Evolutionary conservation across 1,140 invertebrate species (phyloP).

Genomic region (Temnothorax longispinosus): DNA sequence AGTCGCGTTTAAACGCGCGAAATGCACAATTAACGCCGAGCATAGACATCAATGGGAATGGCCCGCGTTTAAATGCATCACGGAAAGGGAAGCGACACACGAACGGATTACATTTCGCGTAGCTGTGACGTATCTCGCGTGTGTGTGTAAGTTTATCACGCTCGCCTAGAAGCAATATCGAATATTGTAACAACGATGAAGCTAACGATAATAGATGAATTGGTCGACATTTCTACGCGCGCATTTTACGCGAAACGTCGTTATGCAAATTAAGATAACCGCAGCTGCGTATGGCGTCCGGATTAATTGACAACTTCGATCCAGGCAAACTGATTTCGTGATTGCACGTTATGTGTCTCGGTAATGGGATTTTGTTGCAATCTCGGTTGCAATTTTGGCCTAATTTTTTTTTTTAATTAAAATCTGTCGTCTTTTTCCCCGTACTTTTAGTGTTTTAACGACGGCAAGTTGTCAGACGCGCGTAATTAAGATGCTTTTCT

Average conservation of each 20-base stretch:
- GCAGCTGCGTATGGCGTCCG: background rate
- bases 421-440: background rate
- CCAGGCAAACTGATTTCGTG: background rate
- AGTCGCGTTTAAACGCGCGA: conserved; percentile 67
- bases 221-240: background rate
- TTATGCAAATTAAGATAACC: conserved; percentile 8
- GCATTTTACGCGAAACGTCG: background rate
- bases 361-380: background rate
- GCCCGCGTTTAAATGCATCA: background rate
- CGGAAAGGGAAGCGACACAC: background rate
- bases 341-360: background rate
- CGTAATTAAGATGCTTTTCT: background rate
- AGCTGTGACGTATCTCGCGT: background rate
- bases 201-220: conserved; percentile 6
- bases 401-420: background rate
- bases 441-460: background rate
- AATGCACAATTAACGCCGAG: conserved; percentile 69
- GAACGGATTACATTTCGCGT: background rate
- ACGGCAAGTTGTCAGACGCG: background rate
- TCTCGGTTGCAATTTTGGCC: background rate
- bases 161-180: conserved; percentile 1
- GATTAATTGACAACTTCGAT: conserved; percentile 18
- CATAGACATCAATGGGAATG: conserved; percentile 40
- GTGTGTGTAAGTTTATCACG: background rate
- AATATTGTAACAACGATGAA: conserved; percentile 9